Evolutionary conservation across 2,888 invertebrate genomes (phyloP), one percentile per base, ranked within the genome.

Genomic region (Heliconius hortense): DNA sequence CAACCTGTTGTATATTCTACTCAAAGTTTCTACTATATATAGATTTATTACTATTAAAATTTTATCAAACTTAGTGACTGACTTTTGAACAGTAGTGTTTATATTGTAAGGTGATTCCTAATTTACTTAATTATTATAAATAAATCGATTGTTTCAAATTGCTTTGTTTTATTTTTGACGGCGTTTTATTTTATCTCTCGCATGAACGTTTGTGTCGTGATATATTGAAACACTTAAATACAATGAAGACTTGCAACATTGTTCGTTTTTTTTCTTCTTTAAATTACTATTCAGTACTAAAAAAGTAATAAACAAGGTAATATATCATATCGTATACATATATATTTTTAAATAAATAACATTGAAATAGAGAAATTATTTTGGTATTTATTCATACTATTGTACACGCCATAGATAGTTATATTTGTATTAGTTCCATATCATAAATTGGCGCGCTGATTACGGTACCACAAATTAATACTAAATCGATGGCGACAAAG

Each of bases 71-170:
- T 82, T 80, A 81, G 79, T 82, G 80, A 80, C 78, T 79, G 80
- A 81, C 80, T 79, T 83, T 83, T 82, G 79, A 83, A 81, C 84
- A 84, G 84, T 84, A 84, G 84, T 83, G 83, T 83, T 81, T 79
- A 79, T 81, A 82, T 83, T 80, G 28, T 84, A 85, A 81, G 82
- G 82, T 85, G 88, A 85, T 85, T 84, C 85, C 84, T 86, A 86
- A 81, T 82, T 82, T 85, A 83, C 84, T 85, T 83, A 83, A 82
- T 83, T 84, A 80, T 81, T 82, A 84, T 84, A 80, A 90, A 89
- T 90, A 90, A 90, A 91, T 86, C 83, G 87, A 88, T 90, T 90
- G 87, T 89, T 89, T 88, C 87, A 88, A 48, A 89, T 86, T 79
- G 77, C 48, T 66, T 56, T 77, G 69, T 81, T 80, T 76, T 71